A percentile compares a stretch with the other conserved stretches of the same genome.
Conservation (phyloP, 2,888 invertebrate species). For the Cerastoderma edule region DNA sequence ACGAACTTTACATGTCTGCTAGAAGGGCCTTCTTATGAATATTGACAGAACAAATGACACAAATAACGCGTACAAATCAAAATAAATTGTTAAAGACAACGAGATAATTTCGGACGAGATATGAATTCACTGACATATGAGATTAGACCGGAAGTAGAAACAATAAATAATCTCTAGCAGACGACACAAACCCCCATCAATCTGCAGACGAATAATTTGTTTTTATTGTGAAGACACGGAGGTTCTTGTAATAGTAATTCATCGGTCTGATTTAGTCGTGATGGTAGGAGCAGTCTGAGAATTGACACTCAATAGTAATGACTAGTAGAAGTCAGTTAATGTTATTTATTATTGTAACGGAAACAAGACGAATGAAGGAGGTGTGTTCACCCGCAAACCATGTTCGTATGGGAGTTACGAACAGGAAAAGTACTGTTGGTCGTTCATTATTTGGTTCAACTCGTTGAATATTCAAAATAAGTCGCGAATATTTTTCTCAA, state of each 20-base stretch:
- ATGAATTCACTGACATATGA: constrained; percentile 60
- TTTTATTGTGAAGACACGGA: constrained; percentile 50
- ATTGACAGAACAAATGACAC: constrained; percentile 19
- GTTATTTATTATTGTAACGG: constrained; percentile 20
- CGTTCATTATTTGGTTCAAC: too few relatives aligned
- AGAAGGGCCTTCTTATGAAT: constrained; percentile 16
- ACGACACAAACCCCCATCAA: constrained; percentile 58
- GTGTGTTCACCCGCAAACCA: too few relatives aligned
- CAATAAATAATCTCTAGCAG: constrained; percentile 60
- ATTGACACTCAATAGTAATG: constrained; percentile 20
- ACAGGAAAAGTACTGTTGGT: too few relatives aligned
- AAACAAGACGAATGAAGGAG: neutral
- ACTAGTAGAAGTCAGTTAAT: neutral
- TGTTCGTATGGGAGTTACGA: too few relatives aligned
- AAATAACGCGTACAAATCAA: constrained; percentile 41
- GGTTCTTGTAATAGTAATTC: constrained; percentile 40
- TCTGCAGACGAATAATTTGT: constrained; percentile 62
- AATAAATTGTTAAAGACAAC: constrained; percentile 61
- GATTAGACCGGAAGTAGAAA: constrained; percentile 58
- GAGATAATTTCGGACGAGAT: constrained; percentile 60
- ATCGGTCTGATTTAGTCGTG: constrained; percentile 28
- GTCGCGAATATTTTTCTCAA: too few relatives aligned
- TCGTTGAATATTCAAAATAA: too few relatives aligned
- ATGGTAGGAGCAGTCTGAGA: constrained; percentile 7
- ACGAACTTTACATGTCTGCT: constrained; percentile 6